phyloP scores from a whole-genome alignment of 2,888 invertebrate species.

The Scrobipalpa costella region DNA sequence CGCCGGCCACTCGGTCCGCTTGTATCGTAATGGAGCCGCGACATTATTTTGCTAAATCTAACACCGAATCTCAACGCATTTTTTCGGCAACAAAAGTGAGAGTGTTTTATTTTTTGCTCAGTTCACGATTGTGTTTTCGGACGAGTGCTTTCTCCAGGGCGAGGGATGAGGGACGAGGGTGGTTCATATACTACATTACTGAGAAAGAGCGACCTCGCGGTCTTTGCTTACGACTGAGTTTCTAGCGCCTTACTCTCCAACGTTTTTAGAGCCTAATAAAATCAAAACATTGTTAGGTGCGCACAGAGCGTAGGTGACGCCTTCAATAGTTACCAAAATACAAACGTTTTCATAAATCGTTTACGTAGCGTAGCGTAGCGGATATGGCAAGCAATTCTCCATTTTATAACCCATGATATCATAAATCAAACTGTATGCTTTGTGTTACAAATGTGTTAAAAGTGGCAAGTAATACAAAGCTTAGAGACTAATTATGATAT shows the following conservation, averaged over 20 bases:
- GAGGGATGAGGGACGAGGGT: not conserved
- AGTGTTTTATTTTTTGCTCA: conserved; percentile 8
- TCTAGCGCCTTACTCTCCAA: not conserved
- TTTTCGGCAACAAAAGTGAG: conserved; percentile 7
- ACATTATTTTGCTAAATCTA: conserved; percentile 22
- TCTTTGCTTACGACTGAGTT: not conserved
- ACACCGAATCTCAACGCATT: conserved; percentile 20
- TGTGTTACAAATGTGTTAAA: too few relatives aligned
- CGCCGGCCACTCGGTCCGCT: not conserved
- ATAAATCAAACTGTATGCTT: too few relatives aligned
- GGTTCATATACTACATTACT: not conserved
- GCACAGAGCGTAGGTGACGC: too few relatives aligned
- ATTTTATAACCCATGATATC: too few relatives aligned
- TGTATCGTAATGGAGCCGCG: conserved; percentile 14
- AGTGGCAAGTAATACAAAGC: too few relatives aligned
- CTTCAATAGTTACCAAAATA: too few relatives aligned
- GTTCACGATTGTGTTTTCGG: conserved; percentile 6
- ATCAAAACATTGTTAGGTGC: not conserved
- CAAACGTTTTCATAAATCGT: too few relatives aligned
- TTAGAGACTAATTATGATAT: too few relatives aligned
- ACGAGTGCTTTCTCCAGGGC: not conserved
- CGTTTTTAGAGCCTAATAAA: not conserved
- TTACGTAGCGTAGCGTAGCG: too few relatives aligned
- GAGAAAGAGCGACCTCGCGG: not conserved
- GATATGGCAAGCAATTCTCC: too few relatives aligned